Evolutionary conservation across 2,888 invertebrate species (phyloP).

Genomic region (Mimachlamys varia): DNA sequence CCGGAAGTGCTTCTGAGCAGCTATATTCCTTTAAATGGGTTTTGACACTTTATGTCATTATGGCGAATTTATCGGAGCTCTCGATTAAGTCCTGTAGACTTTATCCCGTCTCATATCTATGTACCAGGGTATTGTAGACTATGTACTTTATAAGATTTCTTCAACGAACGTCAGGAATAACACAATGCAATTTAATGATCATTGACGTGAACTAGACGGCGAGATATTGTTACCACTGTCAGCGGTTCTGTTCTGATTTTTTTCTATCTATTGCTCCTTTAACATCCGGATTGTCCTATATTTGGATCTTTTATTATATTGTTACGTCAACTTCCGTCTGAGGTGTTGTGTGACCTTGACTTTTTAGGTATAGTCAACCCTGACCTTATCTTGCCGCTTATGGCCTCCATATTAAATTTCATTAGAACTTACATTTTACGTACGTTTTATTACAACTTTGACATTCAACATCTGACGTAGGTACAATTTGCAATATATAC

Average conservation of each 20-base stretch:
- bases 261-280: background rate
- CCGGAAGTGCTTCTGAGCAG: background rate
- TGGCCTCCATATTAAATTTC: background rate
- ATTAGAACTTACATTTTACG: background rate
- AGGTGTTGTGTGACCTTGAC: background rate
- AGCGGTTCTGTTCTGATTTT: no score
- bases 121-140: background rate
- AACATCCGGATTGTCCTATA: background rate
- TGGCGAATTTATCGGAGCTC: background rate
- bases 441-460: background rate
- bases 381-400: background rate
- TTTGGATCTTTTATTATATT: background rate
- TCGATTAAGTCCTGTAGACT: background rate
- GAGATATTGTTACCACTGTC: background rate
- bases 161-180: background rate
- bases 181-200: background rate
- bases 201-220: background rate
- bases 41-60: constrained; percentile 20
- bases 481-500: background rate
- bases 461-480: background rate
- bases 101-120: background rate
- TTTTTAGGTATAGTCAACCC: background rate
- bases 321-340: background rate
- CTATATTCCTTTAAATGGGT: constrained; percentile 3
- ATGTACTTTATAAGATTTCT: background rate